Conservation (phyloP, 2,113 vertebrate genomes). For the Mellivora capensis region DNA sequence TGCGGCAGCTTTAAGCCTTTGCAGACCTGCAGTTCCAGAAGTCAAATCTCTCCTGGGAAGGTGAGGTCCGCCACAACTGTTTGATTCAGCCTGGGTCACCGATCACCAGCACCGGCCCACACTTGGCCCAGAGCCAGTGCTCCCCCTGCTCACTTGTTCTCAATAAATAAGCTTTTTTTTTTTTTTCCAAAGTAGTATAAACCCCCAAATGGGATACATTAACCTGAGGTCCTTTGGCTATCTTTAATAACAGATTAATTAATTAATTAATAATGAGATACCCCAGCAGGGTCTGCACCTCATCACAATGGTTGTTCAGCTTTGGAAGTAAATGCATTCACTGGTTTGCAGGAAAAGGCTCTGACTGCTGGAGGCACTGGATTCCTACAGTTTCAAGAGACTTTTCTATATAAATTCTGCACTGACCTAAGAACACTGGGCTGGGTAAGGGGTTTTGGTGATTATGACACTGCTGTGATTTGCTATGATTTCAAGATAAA, state of each 20-base stretch:
- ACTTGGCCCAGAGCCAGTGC: background rate
- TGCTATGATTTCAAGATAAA: background rate
- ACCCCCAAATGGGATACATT: background rate
- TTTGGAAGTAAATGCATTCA: background rate
- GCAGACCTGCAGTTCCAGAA: background rate
- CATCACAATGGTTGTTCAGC: background rate
- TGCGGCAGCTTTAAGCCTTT: background rate
- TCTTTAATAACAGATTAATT: background rate
- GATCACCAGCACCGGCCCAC: background rate
- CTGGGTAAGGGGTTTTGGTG: background rate
- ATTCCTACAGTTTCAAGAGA: background rate
- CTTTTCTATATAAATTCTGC: background rate
- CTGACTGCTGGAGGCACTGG: background rate
- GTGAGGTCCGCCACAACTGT: background rate
- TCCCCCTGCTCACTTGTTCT: background rate
- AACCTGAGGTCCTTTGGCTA: background rate
- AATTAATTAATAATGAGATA: background rate
- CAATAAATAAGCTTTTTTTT: background rate
- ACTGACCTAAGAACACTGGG: background rate
- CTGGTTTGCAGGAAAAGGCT: background rate
- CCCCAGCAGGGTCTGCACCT: background rate
- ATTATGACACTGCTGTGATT: background rate
- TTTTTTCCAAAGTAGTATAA: background rate
- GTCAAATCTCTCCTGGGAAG: background rate
- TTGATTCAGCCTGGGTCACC: background rate